Evolutionary conservation across 2,113 vertebrate genomes (phyloP).

Genomic region (Bos indicus): DNA sequence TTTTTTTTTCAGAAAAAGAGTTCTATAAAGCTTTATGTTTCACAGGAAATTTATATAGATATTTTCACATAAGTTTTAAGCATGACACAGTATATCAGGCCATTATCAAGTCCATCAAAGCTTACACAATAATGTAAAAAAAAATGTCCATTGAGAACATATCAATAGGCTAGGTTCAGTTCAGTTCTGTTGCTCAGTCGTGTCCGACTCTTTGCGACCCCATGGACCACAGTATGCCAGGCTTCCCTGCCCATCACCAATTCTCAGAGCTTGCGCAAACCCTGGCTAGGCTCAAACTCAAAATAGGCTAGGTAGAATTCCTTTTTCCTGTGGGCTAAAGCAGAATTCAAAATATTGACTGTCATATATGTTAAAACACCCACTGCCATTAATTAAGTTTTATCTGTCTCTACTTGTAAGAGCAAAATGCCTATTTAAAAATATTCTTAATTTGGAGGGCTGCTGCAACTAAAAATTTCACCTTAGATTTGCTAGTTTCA

Average conservation of each 20-base stretch:
- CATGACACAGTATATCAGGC: neutral
- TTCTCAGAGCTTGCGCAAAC: neutral
- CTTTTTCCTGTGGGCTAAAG: neutral
- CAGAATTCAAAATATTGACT: neutral
- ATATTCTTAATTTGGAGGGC: neutral
- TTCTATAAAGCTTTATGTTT: neutral
- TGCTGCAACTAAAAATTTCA: neutral
- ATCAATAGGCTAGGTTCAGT: neutral
- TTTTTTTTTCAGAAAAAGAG: neutral
- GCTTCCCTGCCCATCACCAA: neutral
- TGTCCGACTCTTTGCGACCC: neutral
- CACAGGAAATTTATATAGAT: neutral
- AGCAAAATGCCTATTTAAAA: neutral
- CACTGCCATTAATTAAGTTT: neutral
- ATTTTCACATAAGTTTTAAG: neutral
- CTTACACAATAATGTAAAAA: neutral
- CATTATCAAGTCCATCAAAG: neutral
- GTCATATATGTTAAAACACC: neutral
- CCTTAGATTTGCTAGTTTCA: neutral
- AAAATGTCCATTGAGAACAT: neutral
- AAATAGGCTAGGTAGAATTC: neutral
- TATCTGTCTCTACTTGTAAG: neutral
- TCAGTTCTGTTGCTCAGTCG: neutral
- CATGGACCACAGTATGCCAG: neutral
- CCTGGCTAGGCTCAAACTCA: neutral